Percentiles rank a stretch among this genome's conserved stretches.
Conservation (phyloP, 2,797 vertebrate genomes). For the Remorina albescens region DNA sequence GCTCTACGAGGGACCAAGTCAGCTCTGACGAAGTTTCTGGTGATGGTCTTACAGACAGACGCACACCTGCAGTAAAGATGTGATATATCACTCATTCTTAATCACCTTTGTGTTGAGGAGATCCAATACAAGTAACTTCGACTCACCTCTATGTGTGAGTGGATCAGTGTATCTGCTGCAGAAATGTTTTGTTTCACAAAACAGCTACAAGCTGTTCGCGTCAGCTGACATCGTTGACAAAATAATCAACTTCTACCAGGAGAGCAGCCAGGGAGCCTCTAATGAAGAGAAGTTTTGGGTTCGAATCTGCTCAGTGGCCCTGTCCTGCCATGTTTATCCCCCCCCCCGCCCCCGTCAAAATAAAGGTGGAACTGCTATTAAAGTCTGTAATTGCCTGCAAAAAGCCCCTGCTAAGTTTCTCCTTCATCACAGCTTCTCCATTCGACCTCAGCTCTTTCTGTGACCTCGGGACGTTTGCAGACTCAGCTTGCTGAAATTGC, state of each 20-base stretch:
- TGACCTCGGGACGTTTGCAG: background rate
- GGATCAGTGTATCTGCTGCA: background rate
- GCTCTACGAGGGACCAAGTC: constrained; percentile 48
- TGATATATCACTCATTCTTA: constrained; percentile 48
- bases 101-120: constrained; percentile 59
- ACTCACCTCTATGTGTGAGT: too few relatives aligned
- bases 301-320: too few relatives aligned
- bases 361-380: too few relatives aligned
- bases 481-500: constrained; percentile 15
- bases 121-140: constrained; percentile 50
- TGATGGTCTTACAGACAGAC: constrained; percentile 31
- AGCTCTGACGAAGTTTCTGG: constrained; percentile 39
- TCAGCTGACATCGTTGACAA: too few relatives aligned
- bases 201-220: too few relatives aligned
- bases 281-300: too few relatives aligned
- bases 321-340: too few relatives aligned
- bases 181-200: constrained; percentile 1
- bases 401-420: background rate
- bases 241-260: too few relatives aligned
- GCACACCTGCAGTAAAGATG: constrained; percentile 33
- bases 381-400: background rate
- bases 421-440: background rate
- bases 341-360: too few relatives aligned
- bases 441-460: background rate
- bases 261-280: too few relatives aligned